Base-by-base conservation (phyloP, 2,113 vertebrate species). In the Alouatta palliata region DNA sequence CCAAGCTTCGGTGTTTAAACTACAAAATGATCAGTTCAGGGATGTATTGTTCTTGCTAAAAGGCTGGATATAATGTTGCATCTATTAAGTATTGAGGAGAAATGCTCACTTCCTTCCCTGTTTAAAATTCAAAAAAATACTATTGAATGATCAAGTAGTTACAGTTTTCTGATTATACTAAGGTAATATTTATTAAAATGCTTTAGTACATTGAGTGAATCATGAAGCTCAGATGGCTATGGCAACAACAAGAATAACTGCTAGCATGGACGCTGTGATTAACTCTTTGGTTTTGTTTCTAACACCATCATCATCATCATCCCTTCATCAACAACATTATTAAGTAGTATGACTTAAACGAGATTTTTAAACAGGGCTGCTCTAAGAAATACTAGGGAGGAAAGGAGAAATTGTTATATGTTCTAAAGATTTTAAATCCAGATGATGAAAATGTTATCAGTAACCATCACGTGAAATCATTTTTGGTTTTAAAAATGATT, bases 121-220 rank as follows among this genome's bases (percentile, higher is more conserved):
- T 27, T 68, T 91, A 35, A 61, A 89, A 80, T 45, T 90, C 37
- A 82, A 37, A 80, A 49, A 96, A 95, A 58, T 61, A 83, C 23
- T 96, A 87, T 58, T 81, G 91, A 94, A 64, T 88, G 64, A 23
- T 64, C 16, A n/a, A 43, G 17, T 8, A 82, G 35, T 66, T 95
- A 84, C 8, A 27, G 0, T 47, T 32, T 13, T 87, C 8, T 14
- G 49, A 89, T 52, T 43, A 80, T 1, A 86, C 87, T 45, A 89
- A 91, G 61, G 13, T 52, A 76, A 37, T 19, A 66, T 58, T 68
- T 64, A 81, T 61, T 61, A 54, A 12, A 89, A 45, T 52, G 9
- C 73, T 90, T 94, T 90, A 87, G 43, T 12, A 61, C 1, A 73
- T 11, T 95, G 56, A 83, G 35, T 85, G 66, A 96, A 47, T 96